Evolutionary conservation across 2,797 vertebrate genomes (phyloP).

Genomic region (Acrocephalus scirpaceus): DNA sequence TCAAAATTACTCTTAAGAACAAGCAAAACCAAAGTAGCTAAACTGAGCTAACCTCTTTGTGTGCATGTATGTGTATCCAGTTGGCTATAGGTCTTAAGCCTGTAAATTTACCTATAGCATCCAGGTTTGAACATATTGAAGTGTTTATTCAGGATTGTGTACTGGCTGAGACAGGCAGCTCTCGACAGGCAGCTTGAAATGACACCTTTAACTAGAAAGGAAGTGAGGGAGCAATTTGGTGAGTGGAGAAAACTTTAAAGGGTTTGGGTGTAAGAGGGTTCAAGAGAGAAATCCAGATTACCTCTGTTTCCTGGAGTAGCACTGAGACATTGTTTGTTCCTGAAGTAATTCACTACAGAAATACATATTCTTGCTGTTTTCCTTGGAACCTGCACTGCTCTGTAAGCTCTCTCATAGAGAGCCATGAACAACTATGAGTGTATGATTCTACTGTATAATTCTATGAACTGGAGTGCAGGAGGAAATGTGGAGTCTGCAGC

Average conservation of each 20-base stretch:
- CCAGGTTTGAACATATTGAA: background rate
- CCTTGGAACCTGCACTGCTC: background rate
- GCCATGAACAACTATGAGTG: background rate
- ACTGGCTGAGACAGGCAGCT: background rate
- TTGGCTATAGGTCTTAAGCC: background rate
- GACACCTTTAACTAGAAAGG: background rate
- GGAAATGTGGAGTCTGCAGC: background rate
- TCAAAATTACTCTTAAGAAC: constrained; percentile 25
- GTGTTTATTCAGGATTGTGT: background rate
- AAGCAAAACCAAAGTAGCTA: background rate
- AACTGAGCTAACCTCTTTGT: background rate
- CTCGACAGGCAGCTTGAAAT: background rate
- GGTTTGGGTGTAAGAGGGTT: background rate
- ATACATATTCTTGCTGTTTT: background rate
- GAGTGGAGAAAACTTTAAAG: background rate
- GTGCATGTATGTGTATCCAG: fast-evolving
- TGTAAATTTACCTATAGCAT: background rate
- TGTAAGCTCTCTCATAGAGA: background rate
- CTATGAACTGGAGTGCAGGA: background rate
- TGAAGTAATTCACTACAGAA: background rate
- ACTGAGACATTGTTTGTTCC: background rate
- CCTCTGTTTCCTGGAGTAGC: background rate
- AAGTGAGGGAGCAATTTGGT: background rate
- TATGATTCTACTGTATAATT: background rate
- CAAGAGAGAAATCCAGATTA: background rate